Percentiles rank a stretch among this genome's conserved stretches.
These are phyloP conservation scores for Xylocopa sonorina DNA, from an alignment of 1,140 invertebrate species.

Conservation along the genomic window DNA sequence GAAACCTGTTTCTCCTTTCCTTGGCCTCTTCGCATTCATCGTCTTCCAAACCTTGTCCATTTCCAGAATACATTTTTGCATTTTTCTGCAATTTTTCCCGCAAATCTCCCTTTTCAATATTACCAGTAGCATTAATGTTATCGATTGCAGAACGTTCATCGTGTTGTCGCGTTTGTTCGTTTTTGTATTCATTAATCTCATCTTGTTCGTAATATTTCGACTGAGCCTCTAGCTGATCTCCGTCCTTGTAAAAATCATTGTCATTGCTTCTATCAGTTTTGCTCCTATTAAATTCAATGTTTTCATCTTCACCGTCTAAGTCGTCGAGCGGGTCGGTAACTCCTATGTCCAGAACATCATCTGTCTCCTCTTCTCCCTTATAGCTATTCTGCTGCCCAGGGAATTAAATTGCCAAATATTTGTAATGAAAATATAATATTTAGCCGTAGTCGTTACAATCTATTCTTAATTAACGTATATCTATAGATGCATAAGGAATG, in stretches of 20 bases:
- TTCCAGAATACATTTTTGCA: constrained; percentile 64
- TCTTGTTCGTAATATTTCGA: constrained; percentile 65
- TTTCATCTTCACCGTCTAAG: constrained; percentile 80
- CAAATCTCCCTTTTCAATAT: constrained; percentile 66
- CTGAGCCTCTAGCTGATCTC: constrained; percentile 59
- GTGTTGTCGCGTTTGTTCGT: constrained; percentile 52
- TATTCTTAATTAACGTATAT: constrained; percentile 45
- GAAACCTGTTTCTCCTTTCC: constrained; percentile 78
- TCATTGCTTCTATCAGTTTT: constrained; percentile 63
- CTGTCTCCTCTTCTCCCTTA: constrained; percentile 82
- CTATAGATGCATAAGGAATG: constrained; percentile 12
- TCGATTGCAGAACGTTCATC: constrained; percentile 39
- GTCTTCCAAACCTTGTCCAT: constrained; percentile 73
- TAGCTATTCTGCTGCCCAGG: constrained; percentile 81
- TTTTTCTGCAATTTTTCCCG: constrained; percentile 75
- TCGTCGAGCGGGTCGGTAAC: constrained; percentile 80
- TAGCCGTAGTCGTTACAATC: constrained; percentile 60
- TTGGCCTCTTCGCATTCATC: constrained; percentile 77
- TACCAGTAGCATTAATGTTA: constrained; percentile 45
- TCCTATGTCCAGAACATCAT: constrained; percentile 80
- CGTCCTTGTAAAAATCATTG: constrained; percentile 72
- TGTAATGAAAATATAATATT: constrained; percentile 64
- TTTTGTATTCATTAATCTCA: constrained; percentile 53
- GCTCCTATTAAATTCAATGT: constrained; percentile 74
- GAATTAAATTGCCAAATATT: constrained; percentile 81